These are phyloP conservation scores for Buceros bicornis DNA, from an alignment of 2,797 vertebrate species.

Conservation along the genomic window DNA sequence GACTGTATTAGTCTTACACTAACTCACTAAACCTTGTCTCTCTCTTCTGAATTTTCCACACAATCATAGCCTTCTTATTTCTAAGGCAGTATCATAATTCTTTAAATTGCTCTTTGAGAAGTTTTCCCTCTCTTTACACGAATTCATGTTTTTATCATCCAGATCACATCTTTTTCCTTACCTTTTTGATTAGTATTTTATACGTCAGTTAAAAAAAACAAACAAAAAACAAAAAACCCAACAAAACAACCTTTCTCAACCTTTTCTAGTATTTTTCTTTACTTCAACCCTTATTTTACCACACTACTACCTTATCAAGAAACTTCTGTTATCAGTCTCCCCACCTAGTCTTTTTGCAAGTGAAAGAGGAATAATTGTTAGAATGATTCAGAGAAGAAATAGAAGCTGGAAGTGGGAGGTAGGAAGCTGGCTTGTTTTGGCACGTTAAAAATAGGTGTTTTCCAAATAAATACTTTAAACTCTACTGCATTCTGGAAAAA, in stretches of 20 bases:
- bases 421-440: slow-evolving; percentile 38
- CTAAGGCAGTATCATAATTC: background rate
- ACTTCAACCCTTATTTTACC: background rate
- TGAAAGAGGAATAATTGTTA: slow-evolving; percentile 17
- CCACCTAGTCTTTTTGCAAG: background rate
- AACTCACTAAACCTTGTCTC: background rate
- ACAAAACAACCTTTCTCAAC: background rate
- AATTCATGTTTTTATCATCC: background rate
- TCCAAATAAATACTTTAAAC: slow-evolving; percentile 27
- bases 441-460: slow-evolving; percentile 38
- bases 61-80: background rate
- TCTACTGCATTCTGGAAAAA: background rate
- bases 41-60: background rate
- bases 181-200: background rate
- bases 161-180: background rate
- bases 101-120: background rate
- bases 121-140: background rate
- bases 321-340: background rate
- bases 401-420: slow-evolving; percentile 43
- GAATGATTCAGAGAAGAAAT: slow-evolving; percentile 39
- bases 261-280: background rate
- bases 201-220: background rate
- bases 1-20: background rate
- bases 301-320: background rate
- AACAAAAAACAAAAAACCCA: background rate